Base-by-base conservation (phyloP, 2,888 invertebrate species). In the Yponomeuta malinellus region DNA sequence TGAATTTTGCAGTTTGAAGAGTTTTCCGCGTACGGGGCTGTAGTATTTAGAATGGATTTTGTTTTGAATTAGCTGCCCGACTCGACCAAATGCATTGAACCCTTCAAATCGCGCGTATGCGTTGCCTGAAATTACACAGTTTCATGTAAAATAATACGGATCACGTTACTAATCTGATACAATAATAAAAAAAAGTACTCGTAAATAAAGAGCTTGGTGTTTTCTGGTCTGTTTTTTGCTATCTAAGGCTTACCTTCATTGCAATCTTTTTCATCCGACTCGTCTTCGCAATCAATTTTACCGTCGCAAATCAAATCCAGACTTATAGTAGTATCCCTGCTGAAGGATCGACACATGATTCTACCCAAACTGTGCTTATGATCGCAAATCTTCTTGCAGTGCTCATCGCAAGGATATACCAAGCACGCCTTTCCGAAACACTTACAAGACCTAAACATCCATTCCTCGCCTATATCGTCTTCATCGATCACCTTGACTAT, bases 221-320 rank as follows among this genome's bases (percentile, higher is more conserved):
- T 43, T 43, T 8, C 43, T 43, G 43, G 43, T 8, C 43, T 5
- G 3, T 43, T 5, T 43, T 6, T 1, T 43, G 8, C 33, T 33
- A 33, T 8, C 43, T 43, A 23, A 10, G 43, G 10, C 10, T 73
- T 79, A 87, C 88, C 84, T 74, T 70, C 70, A n/a, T 74, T 74
- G 74, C 91, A 91, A 66, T 72, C 78, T 37, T 48, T 75, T 77
- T 91, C 91, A 75, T 91, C 91, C 48, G 81, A 78, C 76, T 87
- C 84, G 75, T 90, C 88, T 70, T 77, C 81, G 74, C 91, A 91
- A 72, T 91, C 91, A 23, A 83, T 73, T 83, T 88, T 90, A 0
- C 91, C 90, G 72, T 91, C 89, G 74, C 91, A 90, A 63, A 90
- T 68, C 1, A 76, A 73, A 74, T 85, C 79, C 15, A 90, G 69